These are phyloP conservation scores for Upupa epops DNA, from an alignment of 2,113 vertebrate species.

Conservation along the genomic window DNA sequence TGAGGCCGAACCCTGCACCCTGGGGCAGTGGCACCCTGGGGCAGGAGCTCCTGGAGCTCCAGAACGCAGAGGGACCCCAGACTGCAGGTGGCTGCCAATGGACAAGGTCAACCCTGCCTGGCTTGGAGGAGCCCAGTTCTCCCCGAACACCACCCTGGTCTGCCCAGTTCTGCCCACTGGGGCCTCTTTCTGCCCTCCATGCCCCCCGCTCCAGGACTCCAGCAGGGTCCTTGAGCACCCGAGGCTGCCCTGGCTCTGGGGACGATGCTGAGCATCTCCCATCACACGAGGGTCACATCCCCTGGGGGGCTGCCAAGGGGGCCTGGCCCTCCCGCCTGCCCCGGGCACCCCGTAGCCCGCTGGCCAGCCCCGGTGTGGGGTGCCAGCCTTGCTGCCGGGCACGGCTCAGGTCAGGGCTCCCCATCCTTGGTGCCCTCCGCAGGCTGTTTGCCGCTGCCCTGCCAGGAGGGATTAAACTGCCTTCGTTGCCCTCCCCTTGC, in stretches of 20 bases:
- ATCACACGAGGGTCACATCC: background rate
- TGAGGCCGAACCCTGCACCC: too few relatives aligned
- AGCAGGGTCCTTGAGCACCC: fast-evolving
- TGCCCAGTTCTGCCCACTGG: background rate
- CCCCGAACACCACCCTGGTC: background rate
- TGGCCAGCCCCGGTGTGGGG: background rate
- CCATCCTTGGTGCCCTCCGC: background rate
- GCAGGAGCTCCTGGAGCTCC: too few relatives aligned
- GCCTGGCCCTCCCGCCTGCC: background rate
- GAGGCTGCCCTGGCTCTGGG: background rate
- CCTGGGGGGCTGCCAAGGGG: background rate
- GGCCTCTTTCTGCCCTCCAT: too few relatives aligned
- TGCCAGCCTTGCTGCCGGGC: background rate
- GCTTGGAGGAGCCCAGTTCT: background rate
- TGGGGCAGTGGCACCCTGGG: too few relatives aligned
- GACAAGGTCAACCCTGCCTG: background rate
- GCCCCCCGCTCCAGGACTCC: background rate
- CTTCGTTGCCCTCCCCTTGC: slow-evolving; percentile 12
- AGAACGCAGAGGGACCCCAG: background rate
- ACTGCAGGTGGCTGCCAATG: background rate
- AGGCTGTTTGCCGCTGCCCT: background rate
- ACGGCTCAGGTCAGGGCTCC: fast-evolving
- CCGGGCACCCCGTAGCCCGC: background rate
- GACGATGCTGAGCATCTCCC: background rate
- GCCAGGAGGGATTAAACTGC: background rate